Conservation (phyloP, 2,113 vertebrate species). For the Myotis davidii region DNA sequence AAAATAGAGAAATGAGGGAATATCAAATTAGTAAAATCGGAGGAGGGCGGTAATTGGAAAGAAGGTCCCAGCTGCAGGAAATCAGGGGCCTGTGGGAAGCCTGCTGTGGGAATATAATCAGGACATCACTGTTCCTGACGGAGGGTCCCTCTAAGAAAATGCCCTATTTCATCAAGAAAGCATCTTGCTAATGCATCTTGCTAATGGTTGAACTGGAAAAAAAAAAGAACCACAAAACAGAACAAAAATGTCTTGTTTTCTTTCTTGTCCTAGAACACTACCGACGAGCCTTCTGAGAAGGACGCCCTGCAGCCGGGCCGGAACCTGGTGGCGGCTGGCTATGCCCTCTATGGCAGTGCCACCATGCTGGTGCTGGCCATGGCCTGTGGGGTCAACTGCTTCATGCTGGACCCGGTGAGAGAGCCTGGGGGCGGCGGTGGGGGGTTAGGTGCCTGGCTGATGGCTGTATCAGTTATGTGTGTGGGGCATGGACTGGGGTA, state of each 20-base stretch:
- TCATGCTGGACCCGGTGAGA: constrained; percentile 98
- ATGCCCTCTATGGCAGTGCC: constrained; percentile 97
- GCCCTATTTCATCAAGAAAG: not conserved
- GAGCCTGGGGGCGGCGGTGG: fast-evolving
- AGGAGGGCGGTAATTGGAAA: constrained; percentile 31
- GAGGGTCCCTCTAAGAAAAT: not conserved
- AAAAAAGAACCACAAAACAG: not conserved
- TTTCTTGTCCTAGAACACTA: constrained; percentile 83
- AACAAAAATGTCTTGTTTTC: not conserved
- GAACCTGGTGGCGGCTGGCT: constrained; percentile 95
- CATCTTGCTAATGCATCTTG: not conserved
- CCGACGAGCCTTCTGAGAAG: constrained; percentile 88
- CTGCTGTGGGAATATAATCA: constrained; percentile 5
- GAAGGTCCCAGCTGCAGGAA: constrained; percentile 59
- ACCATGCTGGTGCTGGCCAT: constrained; percentile 97
- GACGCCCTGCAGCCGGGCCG: constrained; percentile 95
- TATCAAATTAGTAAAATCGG: constrained; percentile 63
- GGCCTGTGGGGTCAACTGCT: constrained; percentile 93
- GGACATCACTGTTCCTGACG: not conserved
- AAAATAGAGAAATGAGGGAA: constrained; percentile 58
- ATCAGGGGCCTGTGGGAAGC: constrained; percentile 14
- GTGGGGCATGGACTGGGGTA: too few relatives aligned
- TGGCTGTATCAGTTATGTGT: not conserved
- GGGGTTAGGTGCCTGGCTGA: not conserved
- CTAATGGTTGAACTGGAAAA: not conserved